Conservation (phyloP, 1,140 invertebrate species). For the Drosophila varians region DNA sequence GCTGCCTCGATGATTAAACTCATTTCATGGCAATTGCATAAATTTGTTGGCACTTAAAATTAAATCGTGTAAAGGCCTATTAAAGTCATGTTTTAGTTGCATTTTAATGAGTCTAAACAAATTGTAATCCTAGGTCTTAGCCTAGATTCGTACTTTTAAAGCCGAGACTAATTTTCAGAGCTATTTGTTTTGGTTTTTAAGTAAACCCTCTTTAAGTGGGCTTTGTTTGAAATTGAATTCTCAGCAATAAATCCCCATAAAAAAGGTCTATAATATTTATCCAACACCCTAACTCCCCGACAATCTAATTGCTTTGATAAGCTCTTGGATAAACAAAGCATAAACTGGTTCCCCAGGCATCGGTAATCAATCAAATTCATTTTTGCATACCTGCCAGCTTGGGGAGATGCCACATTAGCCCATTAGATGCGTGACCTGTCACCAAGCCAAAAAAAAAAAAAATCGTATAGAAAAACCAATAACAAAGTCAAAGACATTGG, state of each 20-base stretch:
- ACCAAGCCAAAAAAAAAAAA: conserved; percentile 2
- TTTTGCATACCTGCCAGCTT: conserved; percentile 1
- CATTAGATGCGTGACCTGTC: conserved; percentile 42
- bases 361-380: background rate
- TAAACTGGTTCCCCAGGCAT: background rate
- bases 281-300: no score
- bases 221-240: no score
- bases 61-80: background rate
- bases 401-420: background rate
- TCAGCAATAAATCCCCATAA: no score
- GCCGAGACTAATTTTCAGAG: background rate
- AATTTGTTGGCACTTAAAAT: background rate
- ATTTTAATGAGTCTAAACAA: background rate
- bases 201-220: no score
- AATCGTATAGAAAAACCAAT: background rate
- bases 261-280: no score
- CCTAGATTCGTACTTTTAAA: background rate
- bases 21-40: conserved; percentile 3
- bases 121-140: background rate
- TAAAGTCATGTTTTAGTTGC: background rate
- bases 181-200: background rate
- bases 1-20: background rate
- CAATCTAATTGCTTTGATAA: no score
- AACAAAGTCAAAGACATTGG: background rate
- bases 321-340: background rate